Conservation (phyloP, 2,888 invertebrate genomes). For the Apantesis nais region DNA sequence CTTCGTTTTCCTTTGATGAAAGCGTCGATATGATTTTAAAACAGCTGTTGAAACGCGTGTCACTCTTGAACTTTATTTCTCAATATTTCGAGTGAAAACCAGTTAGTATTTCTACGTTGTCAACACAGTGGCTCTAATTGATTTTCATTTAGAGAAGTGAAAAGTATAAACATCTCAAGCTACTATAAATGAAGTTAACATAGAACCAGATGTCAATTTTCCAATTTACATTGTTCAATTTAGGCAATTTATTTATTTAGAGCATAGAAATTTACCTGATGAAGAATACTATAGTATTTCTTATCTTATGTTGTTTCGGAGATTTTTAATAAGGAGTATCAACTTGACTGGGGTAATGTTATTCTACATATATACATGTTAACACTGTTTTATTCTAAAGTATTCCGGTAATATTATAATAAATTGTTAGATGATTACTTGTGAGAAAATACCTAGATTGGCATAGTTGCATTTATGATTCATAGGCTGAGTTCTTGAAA, state of each 20-base stretch:
- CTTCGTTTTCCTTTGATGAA: not conserved
- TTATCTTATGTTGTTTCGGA: not conserved
- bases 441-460: not conserved
- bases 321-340: not conserved
- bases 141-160: not conserved
- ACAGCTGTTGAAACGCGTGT: not conserved
- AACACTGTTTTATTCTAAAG: not conserved
- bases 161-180: not conserved
- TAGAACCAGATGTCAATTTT: not conserved
- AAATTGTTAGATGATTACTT: conserved; percentile 5
- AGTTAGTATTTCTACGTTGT: not conserved
- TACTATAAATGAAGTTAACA: not conserved
- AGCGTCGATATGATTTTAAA: not conserved
- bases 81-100: not conserved
- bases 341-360: not conserved
- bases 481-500: not conserved
- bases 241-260: not conserved
- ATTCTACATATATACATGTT: not conserved
- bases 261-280: not conserved
- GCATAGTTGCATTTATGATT: not conserved
- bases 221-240: not conserved
- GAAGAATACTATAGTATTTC: not conserved
- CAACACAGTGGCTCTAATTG: not conserved
- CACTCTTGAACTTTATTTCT: not conserved
- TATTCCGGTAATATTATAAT: not conserved